These are phyloP conservation scores for Meiosimyza decipiens DNA, from an alignment of 2,888 invertebrate genomes.

Conservation along the genomic window DNA sequence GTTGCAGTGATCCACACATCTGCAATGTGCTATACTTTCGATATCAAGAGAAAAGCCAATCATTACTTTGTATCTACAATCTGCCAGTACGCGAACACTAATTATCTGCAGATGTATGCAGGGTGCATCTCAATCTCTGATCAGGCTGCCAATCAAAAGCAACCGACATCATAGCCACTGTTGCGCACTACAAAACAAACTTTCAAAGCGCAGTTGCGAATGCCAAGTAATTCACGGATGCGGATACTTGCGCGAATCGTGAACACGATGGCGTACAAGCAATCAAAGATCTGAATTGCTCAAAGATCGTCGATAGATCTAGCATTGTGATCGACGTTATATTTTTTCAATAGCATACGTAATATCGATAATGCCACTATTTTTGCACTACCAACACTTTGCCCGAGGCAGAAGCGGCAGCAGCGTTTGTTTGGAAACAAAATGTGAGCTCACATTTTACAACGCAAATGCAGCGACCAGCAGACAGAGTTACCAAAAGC, in stretches of 20 bases:
- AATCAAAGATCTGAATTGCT: slow-evolving; percentile 11
- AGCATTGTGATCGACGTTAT: background rate
- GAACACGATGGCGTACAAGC: slow-evolving; percentile 23
- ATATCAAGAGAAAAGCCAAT: background rate
- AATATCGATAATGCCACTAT: background rate
- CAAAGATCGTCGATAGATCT: slow-evolving; percentile 18
- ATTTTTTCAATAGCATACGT: background rate
- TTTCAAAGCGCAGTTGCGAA: background rate
- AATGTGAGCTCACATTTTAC: too few species aligned
- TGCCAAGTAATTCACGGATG: slow-evolving; percentile 8
- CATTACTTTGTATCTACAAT: background rate
- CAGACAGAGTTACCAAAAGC: too few species aligned
- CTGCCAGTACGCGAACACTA: background rate
- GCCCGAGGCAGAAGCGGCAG: background rate
- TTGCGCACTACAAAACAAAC: slow-evolving; percentile 25
- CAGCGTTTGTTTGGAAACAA: background rate
- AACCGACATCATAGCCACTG: background rate
- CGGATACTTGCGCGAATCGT: slow-evolving; percentile 18
- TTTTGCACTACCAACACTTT: too few species aligned
- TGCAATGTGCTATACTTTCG: too few species aligned
- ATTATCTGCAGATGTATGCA: slow-evolving; percentile 26
- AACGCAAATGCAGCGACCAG: too few species aligned
- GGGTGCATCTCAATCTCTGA: slow-evolving; percentile 21
- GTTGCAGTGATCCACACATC: too few species aligned
- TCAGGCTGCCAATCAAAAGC: slow-evolving; percentile 14